Evolutionary conservation across 2,888 invertebrate species (phyloP), one percentile per base, ranked within the genome.

Genomic region (Dorcus parallelipipedus): DNA sequence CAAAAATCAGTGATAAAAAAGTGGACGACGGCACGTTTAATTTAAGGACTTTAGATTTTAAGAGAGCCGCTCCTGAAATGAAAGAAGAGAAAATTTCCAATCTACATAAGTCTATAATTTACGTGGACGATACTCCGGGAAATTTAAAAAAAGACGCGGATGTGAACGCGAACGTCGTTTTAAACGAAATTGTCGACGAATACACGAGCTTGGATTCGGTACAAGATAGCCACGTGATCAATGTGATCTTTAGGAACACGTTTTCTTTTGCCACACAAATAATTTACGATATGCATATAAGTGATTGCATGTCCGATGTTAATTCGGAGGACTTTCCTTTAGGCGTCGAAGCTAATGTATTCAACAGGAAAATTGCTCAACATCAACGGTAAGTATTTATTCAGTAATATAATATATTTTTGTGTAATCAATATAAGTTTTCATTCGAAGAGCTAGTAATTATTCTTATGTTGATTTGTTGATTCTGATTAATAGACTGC

Each of bases 1-100:
- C 26, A 33, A 33, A 33, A 33, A 2, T 79, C 80, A 62, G 80
- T 81, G 67, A 81, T 81, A 7, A 81, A 80, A 17, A 81, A 14
- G 14, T 14, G 14, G 14, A 14, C 14, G 14, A 14, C 14, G 14
- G 14, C 38, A 60, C 59, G 52, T 56, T 48, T 43, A 57, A 52
- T 45, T 53, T 53, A n/a, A 55, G 49, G 17, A 56, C 17, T 9
- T 49, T 42, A 26, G 53, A 62, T 38, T 59, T 49, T 38, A 49
- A 58, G 33, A 42, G 57, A 9, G 57, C 59, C 3, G 63, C 61
- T 48, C 42, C 39, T 50, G 48, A 55, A 33, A 39, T 38, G 14
- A 45, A 54, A 38, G 38, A 43, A 43, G 42, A 55, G 52, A 52
- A 49, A 38, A 58, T 43, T 14, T 20, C 51, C 4, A 73, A 71